Evolutionary conservation across 2,888 invertebrate species (phyloP), one percentile per base, ranked within the genome.

Genomic region (Epinotia nisella): DNA sequence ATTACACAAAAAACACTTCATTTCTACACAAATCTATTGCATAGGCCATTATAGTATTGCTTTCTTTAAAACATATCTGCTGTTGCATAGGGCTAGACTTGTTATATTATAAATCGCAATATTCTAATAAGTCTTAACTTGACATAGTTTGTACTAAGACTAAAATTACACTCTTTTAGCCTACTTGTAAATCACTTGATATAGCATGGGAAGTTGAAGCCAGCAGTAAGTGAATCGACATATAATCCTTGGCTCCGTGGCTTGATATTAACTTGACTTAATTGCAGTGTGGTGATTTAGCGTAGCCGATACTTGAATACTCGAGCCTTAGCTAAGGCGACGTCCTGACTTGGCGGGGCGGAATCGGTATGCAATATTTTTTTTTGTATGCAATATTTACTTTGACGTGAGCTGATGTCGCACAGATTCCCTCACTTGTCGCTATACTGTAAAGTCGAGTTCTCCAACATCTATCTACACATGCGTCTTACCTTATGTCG

Each of bases 141-240:
- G 55, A 66, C 66, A 56, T 66, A 24, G 66, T 66, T 66, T 66
- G 66, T 66, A 66, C 66, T 66, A 66, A 66, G 66, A 56, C 66
- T 66, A 66, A 66, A 55, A 66, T 39, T 65, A 55, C 55, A 53
- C 53, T 53, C 39, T 65, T 64, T 66, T 24, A 66, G 66, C 24
- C 53, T 66, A 66, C 15, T 41, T 56, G 41, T 66, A 56, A 41
- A 41, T 66, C 66, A 66, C 41, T 56, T 66, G 55, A 24, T 66
- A 66, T 21, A 65, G 51, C 29, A 53, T 24, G 39, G 53, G 2
- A 55, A 51, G 21, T 24, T 39, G 10, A 62, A 59, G 35, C 58
- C 41, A 53, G 66, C 56, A 24, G 17, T 53, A 61, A 70, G 55
- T 41, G 53, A 55, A 61, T 55, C 7, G 17, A 56, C 61, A 4